Evolutionary conservation across 1,140 invertebrate species (phyloP).

Genomic region (Glossosoma conforme): DNA sequence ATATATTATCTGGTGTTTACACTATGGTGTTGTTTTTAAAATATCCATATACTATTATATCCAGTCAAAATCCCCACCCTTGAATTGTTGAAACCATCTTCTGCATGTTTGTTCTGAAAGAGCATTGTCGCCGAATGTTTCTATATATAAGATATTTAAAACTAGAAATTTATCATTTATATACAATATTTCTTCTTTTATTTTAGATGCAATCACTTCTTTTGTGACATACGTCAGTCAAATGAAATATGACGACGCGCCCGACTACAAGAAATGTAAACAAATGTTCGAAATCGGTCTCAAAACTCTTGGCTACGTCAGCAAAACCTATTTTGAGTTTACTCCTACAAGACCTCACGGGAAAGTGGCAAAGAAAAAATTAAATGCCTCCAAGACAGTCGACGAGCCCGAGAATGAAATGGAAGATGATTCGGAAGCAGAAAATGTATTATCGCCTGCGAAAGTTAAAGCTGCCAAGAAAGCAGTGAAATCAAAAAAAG

Average conservation of each 20-base stretch:
- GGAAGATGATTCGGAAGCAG: constrained; percentile 2
- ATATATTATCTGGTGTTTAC: too few relatives aligned
- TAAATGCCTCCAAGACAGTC: too few relatives aligned
- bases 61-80: too few relatives aligned
- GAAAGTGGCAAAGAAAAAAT: constrained; percentile 19
- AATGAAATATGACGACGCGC: constrained; percentile 64
- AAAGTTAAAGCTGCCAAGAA: constrained; percentile 15
- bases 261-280: constrained; percentile 69
- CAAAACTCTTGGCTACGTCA: constrained; percentile 38
- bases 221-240: constrained; percentile 68
- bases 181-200: constrained; percentile 26
- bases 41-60: too few relatives aligned
- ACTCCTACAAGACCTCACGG: constrained; percentile 19
- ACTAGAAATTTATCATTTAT: too few relatives aligned
- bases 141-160: not conserved
- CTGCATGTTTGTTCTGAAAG: too few relatives aligned
- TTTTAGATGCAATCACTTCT: constrained; percentile 56
- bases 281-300: constrained; percentile 58
- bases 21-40: too few relatives aligned
- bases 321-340: constrained; percentile 23
- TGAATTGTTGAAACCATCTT: too few relatives aligned
- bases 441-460: constrained; percentile 2
- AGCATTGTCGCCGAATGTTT: too few relatives aligned
- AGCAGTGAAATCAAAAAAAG: not conserved
- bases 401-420: constrained; percentile 1